These are phyloP conservation scores for Smithornis capensis DNA, from an alignment of 2,113 vertebrate species.

Conservation along the genomic window DNA sequence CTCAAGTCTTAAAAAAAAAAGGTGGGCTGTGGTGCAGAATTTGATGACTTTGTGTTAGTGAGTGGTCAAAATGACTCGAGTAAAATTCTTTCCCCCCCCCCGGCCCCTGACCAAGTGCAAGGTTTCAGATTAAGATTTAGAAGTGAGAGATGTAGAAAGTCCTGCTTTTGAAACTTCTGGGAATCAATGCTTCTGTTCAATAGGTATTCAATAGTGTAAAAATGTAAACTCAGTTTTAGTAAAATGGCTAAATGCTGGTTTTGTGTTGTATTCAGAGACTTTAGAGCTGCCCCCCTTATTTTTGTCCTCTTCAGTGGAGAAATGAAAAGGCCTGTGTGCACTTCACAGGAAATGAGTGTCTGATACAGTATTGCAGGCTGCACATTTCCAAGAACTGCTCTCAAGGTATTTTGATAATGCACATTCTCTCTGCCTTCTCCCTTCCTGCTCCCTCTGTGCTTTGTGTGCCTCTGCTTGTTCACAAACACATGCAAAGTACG, in stretches of 20 bases:
- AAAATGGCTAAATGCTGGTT: not conserved
- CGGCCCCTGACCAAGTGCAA: not conserved
- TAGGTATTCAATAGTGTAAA: not conserved
- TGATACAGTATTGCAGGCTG: constrained; percentile 64
- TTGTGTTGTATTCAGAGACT: constrained; percentile 1
- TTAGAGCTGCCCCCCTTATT: constrained; percentile 36
- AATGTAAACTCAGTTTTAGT: not conserved
- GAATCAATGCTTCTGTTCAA: not conserved
- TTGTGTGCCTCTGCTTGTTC: not conserved
- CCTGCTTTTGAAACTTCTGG: not conserved
- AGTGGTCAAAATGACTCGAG: not conserved
- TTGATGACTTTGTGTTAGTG: not conserved
- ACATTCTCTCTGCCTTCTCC: constrained; percentile 60
- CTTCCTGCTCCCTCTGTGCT: constrained; percentile 31
- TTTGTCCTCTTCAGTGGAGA: constrained; percentile 36
- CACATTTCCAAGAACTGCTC: constrained; percentile 66
- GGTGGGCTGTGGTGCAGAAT: not conserved
- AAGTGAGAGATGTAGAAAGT: not conserved
- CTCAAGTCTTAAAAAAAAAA: not conserved
- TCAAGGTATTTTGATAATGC: constrained; percentile 71
- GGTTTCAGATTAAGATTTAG: constrained; percentile 22
- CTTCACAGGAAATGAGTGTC: constrained; percentile 66
- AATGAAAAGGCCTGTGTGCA: constrained; percentile 43
- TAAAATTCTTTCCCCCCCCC: not conserved
- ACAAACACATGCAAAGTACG: not conserved